Percentiles rank a stretch among this genome's conserved stretches.
phyloP scores from a whole-genome alignment of 2,113 vertebrate genomes.

The Steatornis caripensis region DNA sequence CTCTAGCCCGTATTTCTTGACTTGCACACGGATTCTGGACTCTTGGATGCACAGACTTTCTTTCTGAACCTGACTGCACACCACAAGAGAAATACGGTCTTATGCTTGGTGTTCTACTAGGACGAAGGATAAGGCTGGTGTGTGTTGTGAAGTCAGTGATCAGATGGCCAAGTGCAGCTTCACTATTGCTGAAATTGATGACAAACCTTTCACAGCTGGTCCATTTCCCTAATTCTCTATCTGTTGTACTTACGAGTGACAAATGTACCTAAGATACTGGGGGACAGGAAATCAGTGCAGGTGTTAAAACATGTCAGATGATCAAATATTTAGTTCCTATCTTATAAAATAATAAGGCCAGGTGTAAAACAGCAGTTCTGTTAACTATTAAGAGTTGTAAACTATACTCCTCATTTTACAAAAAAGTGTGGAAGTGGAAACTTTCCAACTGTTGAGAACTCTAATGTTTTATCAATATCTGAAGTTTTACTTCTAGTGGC shows the following conservation, averaged over 20 bases:
- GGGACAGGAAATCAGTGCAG: neutral
- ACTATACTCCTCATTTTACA: neutral
- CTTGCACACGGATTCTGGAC: neutral
- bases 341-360: neutral
- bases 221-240: neutral
- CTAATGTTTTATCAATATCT: neutral
- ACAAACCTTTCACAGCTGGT: neutral
- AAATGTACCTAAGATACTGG: neutral
- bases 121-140: neutral
- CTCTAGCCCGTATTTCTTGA: neutral
- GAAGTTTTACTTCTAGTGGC: neutral
- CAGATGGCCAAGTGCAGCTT: neutral
- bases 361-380: neutral
- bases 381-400: neutral
- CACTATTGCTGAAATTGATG: neutral
- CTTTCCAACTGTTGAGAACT: neutral
- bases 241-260: fast-evolving
- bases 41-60: neutral
- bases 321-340: neutral
- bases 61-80: neutral
- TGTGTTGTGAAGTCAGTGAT: neutral
- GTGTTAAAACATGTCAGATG: neutral
- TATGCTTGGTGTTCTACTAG: neutral
- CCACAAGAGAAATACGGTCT: no score
- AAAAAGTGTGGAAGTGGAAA: neutral